Conservation (phyloP, 2,113 vertebrate species). For the Panthera tigris region DNA sequence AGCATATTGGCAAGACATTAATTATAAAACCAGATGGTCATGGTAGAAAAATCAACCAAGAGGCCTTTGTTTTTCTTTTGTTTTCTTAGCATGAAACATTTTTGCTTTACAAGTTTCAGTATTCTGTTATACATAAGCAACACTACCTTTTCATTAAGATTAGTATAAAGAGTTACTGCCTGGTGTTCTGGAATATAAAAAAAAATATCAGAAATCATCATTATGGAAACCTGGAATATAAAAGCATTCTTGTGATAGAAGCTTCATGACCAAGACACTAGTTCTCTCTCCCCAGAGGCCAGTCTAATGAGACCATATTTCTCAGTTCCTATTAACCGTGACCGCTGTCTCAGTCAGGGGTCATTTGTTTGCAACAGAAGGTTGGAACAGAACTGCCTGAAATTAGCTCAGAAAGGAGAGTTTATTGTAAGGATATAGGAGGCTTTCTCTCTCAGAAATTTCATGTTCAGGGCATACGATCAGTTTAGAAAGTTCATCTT, state of each 20-base stretch:
- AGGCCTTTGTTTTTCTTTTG: slow-evolving; percentile 58
- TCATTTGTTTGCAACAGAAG: slow-evolving; percentile 68
- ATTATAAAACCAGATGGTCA: slow-evolving; percentile 76
- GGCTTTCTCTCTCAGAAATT: slow-evolving; percentile 16
- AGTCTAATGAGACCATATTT: slow-evolving; percentile 71
- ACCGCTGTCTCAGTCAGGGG: slow-evolving; percentile 68
- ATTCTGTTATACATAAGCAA: slow-evolving; percentile 36
- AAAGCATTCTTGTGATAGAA: slow-evolving; percentile 63
- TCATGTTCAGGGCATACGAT: not conserved
- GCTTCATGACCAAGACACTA: slow-evolving; percentile 49
- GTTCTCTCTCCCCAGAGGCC: slow-evolving; percentile 40
- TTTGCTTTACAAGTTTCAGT: slow-evolving; percentile 44
- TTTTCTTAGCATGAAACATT: slow-evolving; percentile 42
- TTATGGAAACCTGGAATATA: not conserved
- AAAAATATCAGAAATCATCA: not conserved
- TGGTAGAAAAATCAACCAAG: slow-evolving; percentile 57
- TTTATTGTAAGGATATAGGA: slow-evolving; percentile 34
- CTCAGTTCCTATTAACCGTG: slow-evolving; percentile 71
- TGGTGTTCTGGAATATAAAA: not conserved
- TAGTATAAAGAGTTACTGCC: slow-evolving; percentile 22
- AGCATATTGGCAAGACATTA: slow-evolving; percentile 69
- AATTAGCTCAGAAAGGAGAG: slow-evolving; percentile 61
- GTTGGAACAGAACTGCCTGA: slow-evolving; percentile 61
- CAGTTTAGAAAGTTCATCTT: not conserved
- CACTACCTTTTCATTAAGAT: not conserved